phyloP scores from a whole-genome alignment of 2,113 vertebrate genomes.

The Myiopsitta monachus region DNA sequence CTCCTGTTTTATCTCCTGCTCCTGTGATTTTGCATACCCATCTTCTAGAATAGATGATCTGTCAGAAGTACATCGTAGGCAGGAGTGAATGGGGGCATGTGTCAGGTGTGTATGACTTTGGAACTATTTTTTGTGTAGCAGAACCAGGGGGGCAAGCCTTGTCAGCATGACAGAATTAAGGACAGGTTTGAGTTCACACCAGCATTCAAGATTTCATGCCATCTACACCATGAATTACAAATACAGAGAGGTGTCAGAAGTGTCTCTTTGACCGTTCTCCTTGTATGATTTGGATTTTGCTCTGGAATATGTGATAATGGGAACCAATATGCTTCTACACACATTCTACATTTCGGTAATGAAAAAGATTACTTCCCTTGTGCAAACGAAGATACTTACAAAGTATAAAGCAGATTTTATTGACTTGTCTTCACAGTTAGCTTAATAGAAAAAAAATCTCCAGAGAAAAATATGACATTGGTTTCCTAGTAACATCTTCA shows the following conservation, averaged over 20 bases:
- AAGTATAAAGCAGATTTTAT: not conserved
- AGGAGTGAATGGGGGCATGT: not conserved
- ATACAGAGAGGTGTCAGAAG: not conserved
- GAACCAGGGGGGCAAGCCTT: not conserved
- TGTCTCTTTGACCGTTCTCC: not conserved
- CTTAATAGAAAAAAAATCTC: not conserved
- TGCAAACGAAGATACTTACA: not conserved
- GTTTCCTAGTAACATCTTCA: not conserved
- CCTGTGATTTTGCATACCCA: not conserved
- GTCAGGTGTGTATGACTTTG: not conserved
- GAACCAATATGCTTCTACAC: not conserved
- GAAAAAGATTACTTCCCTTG: not conserved
- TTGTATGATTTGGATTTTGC: not conserved
- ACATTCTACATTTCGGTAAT: not conserved
- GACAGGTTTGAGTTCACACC: not conserved
- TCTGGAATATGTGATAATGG: not conserved
- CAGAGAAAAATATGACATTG: not conserved
- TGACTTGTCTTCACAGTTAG: not conserved
- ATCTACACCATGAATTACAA: not conserved
- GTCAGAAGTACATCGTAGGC: not conserved
- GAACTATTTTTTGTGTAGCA: not conserved
- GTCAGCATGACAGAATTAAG: not conserved
- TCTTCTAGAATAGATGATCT: not conserved
- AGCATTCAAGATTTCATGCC: not conserved
- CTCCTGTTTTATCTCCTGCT: not conserved